Conservation (phyloP, 1,140 invertebrate genomes). For the Colletes latitarsis region DNA sequence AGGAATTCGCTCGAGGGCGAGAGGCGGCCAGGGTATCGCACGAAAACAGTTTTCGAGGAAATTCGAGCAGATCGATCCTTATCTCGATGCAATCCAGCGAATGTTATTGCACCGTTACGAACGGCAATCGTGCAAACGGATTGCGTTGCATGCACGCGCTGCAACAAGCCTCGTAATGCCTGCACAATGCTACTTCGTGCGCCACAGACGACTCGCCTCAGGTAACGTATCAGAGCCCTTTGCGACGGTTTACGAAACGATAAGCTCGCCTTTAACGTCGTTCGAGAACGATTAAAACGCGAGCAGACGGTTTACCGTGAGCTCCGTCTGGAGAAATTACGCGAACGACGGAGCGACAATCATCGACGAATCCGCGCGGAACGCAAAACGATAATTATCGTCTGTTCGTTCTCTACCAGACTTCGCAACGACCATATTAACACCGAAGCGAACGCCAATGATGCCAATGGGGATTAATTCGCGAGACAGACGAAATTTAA, state of each 20-base stretch:
- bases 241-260: constrained; percentile 2
- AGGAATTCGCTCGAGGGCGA: too few species aligned
- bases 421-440: constrained; percentile 1
- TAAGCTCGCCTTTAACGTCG: constrained; percentile 23
- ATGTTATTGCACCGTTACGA: constrained; percentile 10
- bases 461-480: constrained; percentile 49
- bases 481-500: constrained; percentile 12
- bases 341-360: not conserved
- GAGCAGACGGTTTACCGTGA: constrained; percentile 7
- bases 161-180: not conserved
- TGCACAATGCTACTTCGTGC: not conserved
- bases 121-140: not conserved
- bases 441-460: not conserved
- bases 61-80: constrained; percentile 1
- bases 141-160: not conserved
- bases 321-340: constrained; percentile 36
- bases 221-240: not conserved
- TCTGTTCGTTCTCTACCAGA: not conserved
- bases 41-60: not conserved
- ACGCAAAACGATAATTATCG: constrained; percentile 20
- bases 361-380: not conserved
- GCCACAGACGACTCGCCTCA: not conserved
- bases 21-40: too few species aligned
- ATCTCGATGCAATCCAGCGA: not conserved
- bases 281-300: constrained; percentile 28